These are phyloP conservation scores for Jacana jacana DNA, from an alignment of 2,113 vertebrate genomes.

Conservation along the genomic window DNA sequence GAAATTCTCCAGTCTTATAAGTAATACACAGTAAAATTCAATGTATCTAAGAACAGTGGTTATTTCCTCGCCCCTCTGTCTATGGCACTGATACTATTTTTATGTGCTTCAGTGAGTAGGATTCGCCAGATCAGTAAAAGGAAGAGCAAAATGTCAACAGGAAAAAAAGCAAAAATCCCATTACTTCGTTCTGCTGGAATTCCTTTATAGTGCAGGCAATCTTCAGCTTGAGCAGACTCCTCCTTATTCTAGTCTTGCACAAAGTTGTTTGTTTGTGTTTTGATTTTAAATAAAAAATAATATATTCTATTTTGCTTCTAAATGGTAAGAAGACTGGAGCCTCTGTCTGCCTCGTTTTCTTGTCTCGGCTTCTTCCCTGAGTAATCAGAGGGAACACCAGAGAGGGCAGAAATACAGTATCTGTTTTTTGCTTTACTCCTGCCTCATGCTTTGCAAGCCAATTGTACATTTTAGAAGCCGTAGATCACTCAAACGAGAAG, in stretches of 20 bases:
- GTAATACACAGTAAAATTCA: not conserved
- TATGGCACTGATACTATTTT: not conserved
- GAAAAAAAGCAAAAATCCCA: not conserved
- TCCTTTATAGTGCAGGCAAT: not conserved
- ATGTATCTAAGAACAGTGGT: not conserved
- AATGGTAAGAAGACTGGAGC: not conserved
- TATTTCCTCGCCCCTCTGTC: not conserved
- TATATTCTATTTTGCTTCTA: not conserved
- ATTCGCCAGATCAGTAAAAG: not conserved
- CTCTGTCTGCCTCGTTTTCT: not conserved
- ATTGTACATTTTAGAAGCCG: not conserved
- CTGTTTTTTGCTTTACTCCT: not conserved
- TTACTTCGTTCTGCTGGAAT: not conserved
- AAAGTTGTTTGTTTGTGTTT: not conserved
- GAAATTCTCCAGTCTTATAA: not conserved
- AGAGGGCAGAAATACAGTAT: not conserved
- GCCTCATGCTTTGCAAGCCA: not conserved
- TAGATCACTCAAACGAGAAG: not conserved
- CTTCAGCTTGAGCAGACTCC: not conserved
- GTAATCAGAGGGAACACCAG: not conserved
- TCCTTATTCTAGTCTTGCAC: not conserved
- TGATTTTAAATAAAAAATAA: not conserved
- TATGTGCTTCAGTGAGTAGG: not conserved
- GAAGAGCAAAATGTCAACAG: not conserved
- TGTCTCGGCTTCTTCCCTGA: not conserved